Conservation (phyloP, 2,113 vertebrate species). For the Python bivittatus region DNA sequence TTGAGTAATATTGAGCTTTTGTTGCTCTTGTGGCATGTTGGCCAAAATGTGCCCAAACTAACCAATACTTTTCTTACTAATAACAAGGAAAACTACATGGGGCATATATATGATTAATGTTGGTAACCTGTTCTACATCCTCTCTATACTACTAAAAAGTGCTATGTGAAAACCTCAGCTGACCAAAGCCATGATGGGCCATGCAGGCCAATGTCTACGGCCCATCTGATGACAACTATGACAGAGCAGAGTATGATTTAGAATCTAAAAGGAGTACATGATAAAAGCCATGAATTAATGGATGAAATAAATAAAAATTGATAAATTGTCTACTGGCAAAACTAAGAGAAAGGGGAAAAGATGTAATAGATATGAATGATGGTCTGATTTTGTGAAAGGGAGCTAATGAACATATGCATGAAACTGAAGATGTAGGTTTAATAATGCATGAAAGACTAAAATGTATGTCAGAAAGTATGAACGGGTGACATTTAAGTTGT, state of each 20-base stretch:
- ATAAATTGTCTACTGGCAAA: background rate
- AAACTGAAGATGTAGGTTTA: background rate
- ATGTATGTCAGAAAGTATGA: background rate
- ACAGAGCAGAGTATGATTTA: background rate
- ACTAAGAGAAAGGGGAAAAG: background rate
- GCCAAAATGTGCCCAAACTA: background rate
- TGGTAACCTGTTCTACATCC: background rate
- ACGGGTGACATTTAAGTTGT: background rate
- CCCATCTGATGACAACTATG: background rate
- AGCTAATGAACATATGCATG: background rate
- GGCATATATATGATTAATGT: background rate
- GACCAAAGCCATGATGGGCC: background rate
- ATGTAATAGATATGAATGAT: background rate
- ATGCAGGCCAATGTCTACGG: background rate
- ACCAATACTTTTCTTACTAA: background rate
- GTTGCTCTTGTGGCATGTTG: background rate
- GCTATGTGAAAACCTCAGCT: background rate
- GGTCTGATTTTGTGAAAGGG: background rate
- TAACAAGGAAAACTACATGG: background rate
- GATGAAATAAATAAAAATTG: background rate
- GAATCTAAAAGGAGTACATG: background rate
- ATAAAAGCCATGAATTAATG: background rate
- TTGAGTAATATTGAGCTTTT: background rate
- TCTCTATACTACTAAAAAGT: background rate
- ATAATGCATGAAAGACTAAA: background rate